Conservation (phyloP, 2,113 vertebrate genomes). For the Scartelaos histophorus region DNA sequence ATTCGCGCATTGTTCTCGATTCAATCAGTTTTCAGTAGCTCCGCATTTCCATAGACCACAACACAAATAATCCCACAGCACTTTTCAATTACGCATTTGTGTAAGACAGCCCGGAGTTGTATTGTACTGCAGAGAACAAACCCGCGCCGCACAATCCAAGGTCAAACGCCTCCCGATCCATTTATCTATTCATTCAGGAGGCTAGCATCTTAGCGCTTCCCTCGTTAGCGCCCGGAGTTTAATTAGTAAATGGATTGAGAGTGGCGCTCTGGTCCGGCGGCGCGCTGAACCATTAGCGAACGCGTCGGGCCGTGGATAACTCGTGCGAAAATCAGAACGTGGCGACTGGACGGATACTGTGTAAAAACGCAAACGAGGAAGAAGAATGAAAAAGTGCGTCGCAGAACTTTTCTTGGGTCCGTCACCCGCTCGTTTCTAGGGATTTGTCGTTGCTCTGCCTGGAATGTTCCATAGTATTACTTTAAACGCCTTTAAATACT, state of each 20-base stretch:
- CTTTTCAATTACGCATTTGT: background rate
- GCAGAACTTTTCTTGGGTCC: too few relatives aligned
- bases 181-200: conserved; percentile 24
- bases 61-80: background rate
- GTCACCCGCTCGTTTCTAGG: too few relatives aligned
- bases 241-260: conserved; percentile 55
- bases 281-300: conserved; percentile 36
- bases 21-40: background rate
- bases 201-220: conserved; percentile 26
- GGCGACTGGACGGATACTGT: background rate
- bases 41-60: background rate
- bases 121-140: conserved; percentile 10
- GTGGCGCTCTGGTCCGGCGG: conserved; percentile 27
- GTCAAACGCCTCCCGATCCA: conserved; percentile 30
- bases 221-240: conserved; percentile 35
- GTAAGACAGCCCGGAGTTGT: background rate
- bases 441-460: background rate
- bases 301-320: conserved; percentile 21
- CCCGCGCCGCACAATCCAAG: conserved; percentile 47
- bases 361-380: background rate
- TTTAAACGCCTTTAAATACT: too few relatives aligned
- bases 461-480: too few relatives aligned
- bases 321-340: conserved; percentile 40
- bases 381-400: background rate
- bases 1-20: background rate